phyloP scores from a whole-genome alignment of 2,113 vertebrate species.

The Phrynocephalus versicolor region DNA sequence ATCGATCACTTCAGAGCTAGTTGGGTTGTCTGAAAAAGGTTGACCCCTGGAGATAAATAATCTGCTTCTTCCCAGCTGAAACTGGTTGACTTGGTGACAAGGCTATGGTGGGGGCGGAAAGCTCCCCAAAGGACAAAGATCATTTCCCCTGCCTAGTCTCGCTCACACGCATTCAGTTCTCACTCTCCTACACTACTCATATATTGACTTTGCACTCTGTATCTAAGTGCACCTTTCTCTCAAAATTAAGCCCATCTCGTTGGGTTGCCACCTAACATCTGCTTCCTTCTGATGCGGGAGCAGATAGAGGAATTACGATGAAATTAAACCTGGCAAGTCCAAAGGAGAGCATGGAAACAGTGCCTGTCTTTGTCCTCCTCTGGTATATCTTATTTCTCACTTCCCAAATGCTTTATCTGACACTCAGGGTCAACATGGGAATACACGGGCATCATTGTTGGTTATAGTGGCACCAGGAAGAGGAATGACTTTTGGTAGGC shows the following conservation, averaged over 20 bases:
- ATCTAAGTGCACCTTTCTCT: constrained; percentile 65
- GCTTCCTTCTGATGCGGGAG: constrained; percentile 45
- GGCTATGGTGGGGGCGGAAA: constrained; percentile 70
- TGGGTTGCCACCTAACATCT: constrained; percentile 78
- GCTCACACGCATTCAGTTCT: constrained; percentile 16
- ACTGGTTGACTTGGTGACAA: constrained; percentile 86
- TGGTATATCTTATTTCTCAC: background rate
- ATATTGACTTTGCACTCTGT: constrained; percentile 59
- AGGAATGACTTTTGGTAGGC: background rate
- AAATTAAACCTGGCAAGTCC: background rate
- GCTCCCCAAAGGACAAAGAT: constrained; percentile 79
- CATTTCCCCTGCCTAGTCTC: constrained; percentile 50
- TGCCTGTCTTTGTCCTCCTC: background rate
- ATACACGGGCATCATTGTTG: no score
- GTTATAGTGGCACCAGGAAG: background rate
- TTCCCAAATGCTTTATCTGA: background rate
- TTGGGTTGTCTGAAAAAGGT: constrained; percentile 71
- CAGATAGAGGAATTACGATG: background rate
- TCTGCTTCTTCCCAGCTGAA: constrained; percentile 63
- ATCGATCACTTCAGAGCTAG: constrained; percentile 78
- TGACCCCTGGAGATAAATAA: constrained; percentile 89
- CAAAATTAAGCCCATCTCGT: constrained; percentile 67
- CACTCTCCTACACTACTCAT: constrained; percentile 27
- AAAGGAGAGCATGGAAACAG: background rate
- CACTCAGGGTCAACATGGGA: background rate